Conservation (phyloP, 1,140 invertebrate genomes). For the Lasioglossum baleicum region DNA sequence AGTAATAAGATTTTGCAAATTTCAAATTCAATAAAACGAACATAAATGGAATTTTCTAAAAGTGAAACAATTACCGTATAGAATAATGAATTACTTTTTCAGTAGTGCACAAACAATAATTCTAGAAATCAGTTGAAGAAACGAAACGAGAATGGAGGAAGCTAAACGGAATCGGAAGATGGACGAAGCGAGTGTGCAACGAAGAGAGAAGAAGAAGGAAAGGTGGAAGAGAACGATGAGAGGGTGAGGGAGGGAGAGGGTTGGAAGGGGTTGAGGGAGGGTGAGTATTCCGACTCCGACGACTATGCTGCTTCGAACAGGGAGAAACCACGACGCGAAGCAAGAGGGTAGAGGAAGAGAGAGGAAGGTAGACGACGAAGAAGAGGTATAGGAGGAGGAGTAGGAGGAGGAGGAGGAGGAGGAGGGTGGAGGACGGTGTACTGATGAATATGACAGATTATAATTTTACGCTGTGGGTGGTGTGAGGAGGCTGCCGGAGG, state of each 20-base stretch:
- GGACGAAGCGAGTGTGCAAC: neutral
- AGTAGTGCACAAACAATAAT: no score
- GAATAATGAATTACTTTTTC: no score
- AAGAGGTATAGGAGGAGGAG: neutral
- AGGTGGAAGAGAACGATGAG: slow-evolving; percentile 3
- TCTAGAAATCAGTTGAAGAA: neutral
- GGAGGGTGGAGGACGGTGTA: slow-evolving; percentile 35
- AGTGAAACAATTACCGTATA: no score
- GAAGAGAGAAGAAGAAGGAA: neutral
- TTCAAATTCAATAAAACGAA: no score
- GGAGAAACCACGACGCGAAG: neutral
- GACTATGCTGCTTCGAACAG: slow-evolving; percentile 4
- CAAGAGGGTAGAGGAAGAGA: neutral
- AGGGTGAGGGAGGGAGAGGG: neutral
- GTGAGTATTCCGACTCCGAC: neutral
- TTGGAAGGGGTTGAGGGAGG: neutral
- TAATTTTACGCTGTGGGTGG: slow-evolving; percentile 59
- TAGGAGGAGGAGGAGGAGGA: neutral
- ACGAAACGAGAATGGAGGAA: neutral
- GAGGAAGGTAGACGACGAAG: neutral
- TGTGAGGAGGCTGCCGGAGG: slow-evolving; percentile 18
- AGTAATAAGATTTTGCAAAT: no score
- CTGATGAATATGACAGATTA: slow-evolving; percentile 71
- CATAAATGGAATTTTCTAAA: no score
- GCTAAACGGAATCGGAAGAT: slow-evolving; percentile 10